phyloP scores from a whole-genome alignment of 2,113 vertebrate species.

The Sphyrna mokarran region DNA sequence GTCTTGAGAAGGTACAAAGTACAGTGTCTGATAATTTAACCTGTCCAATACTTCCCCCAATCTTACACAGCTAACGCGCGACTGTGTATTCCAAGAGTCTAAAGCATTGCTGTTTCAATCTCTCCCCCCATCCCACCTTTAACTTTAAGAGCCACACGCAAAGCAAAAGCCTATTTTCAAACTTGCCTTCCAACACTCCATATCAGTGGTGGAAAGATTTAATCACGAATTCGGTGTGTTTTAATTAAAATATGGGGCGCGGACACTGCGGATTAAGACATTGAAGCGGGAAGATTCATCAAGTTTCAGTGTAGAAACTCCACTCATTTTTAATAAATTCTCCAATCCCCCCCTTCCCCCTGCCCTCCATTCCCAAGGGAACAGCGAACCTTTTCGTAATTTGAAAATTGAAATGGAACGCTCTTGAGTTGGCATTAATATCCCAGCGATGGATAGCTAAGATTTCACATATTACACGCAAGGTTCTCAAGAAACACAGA shows the following conservation, averaged over 20 bases:
- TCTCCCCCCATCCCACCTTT: too few relatives aligned
- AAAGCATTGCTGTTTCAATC: neutral
- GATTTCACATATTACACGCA: neutral
- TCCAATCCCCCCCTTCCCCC: neutral
- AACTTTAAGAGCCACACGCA: neutral
- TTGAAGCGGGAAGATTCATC: neutral
- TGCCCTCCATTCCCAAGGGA: neutral
- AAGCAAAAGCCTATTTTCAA: constrained; percentile 4
- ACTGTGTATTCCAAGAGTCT: neutral
- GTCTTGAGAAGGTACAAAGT: neutral
- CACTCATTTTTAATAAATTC: neutral
- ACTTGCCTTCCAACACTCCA: neutral
- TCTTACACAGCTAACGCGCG: neutral
- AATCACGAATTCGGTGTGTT: neutral
- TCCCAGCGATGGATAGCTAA: too few relatives aligned
- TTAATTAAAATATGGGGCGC: neutral
- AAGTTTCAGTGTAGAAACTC: constrained; percentile 1
- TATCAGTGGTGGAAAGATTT: neutral
- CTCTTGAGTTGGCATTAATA: neutral
- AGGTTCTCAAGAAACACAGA: neutral
- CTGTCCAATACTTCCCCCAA: constrained; percentile 18
- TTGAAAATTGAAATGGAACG: neutral
- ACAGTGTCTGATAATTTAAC: neutral
- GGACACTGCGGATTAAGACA: neutral
- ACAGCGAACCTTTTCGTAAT: neutral